Base-by-base conservation (phyloP, 2,888 invertebrate species). In the Exocentrus adspersus region DNA sequence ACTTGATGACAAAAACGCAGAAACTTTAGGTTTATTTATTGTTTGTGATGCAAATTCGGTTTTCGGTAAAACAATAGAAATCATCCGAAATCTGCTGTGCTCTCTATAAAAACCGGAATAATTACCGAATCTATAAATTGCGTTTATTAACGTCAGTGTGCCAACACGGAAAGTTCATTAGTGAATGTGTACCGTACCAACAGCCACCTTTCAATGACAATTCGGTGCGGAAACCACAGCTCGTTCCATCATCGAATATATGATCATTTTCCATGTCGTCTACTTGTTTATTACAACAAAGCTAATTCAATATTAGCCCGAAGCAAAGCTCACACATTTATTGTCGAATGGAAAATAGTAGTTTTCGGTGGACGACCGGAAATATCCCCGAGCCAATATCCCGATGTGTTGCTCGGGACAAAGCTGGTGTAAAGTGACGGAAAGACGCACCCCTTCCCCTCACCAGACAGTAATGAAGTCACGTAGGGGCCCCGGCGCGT, bases 391-490 rank as follows among this genome's bases (percentile, higher is more conserved):
- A 54, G 57, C 32, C 46, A 57, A 57, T 46, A 32, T 57, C 46
- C 57, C 30, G 46, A 57, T 57, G 30, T 57, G 45, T 45, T 32
- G 57, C 45, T 16, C 14, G 32, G 16, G 46, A 57, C 32, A 57
- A 57, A 32, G 45, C 14, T 5, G 9, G 54, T 43, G 30, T 16
- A 30, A 46, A 45, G 16, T 17, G 46, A 46, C 57, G 30, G 30
- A 21, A 37, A 30, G 62, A 62, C n/a, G n/a, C n/a, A 62, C 66
- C 68, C 62, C 67, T 64, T 65, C 63, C 43, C 67, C 63, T 58
- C 30, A 65, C 62, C 68, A 67, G 70, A 65, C 70, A 68, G 68
- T 68, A 70, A 70, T 68, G 70, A 70, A 70, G 68, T 70, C 70
- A 70, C 70, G 70, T 70, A 70, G 17, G 32, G 14, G 28, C 30